Evolutionary conservation across 2,113 vertebrate species (phyloP).

Genomic region (Oncorhynchus keta): DNA sequence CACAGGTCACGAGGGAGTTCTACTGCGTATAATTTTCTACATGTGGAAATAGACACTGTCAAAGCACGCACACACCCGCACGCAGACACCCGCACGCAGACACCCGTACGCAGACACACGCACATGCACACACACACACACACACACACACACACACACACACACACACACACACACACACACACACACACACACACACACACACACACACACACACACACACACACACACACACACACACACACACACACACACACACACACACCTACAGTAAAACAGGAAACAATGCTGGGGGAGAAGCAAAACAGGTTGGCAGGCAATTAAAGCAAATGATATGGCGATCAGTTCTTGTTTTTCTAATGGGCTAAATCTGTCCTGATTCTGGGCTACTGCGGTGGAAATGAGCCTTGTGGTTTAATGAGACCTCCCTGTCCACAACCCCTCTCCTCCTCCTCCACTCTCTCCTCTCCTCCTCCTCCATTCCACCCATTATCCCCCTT

Average conservation of each 20-base stretch:
- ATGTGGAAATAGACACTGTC: too few relatives aligned
- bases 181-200: slow-evolving; percentile 13
- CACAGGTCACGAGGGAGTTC: slow-evolving; percentile 54
- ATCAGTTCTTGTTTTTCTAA: slow-evolving; percentile 47
- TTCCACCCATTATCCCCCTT: too few relatives aligned
- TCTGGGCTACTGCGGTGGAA: slow-evolving; percentile 50
- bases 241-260: not conserved
- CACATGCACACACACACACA: slow-evolving; percentile 1
- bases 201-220: not conserved
- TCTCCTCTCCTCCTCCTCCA: too few relatives aligned
- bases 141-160: not conserved
- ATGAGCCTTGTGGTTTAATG: slow-evolving; percentile 31
- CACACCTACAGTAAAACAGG: slow-evolving; percentile 19
- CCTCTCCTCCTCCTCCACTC: not conserved
- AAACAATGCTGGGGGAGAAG: slow-evolving; percentile 15
- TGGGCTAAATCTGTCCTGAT: slow-evolving; percentile 59
- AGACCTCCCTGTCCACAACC: not conserved
- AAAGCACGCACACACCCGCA: too few relatives aligned
- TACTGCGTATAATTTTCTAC: slow-evolving; percentile 47
- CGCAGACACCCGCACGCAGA: too few relatives aligned
- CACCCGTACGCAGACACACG: not conserved
- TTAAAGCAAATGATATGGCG: slow-evolving; percentile 50
- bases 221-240: too few relatives aligned
- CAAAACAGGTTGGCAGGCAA: slow-evolving; percentile 46
- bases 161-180: not conserved